Base-by-base conservation (phyloP, 2,888 invertebrate genomes). In the Dolomedes plantarius region DNA sequence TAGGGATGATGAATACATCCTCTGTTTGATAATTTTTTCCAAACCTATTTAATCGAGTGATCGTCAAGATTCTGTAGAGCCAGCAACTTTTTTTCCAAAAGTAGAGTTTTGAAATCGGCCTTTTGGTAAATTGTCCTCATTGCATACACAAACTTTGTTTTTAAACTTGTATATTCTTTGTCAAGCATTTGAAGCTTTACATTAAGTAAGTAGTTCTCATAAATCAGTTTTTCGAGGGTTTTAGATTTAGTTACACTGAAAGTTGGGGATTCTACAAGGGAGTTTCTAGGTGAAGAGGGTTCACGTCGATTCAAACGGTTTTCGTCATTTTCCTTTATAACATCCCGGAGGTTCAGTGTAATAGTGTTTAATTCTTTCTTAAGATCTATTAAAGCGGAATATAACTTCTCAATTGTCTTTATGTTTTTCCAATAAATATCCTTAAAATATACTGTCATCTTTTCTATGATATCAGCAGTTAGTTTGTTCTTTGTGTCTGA, bases 381-480 rank as follows among this genome's bases (percentile, higher is more conserved):
- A 13, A 65, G 28, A 9, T 36, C 50, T 46, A 29, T 27, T 1
- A 73, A 11, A 29, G 19, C 28, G 2, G 0, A 16, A 31, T 80
- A 46, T n/a, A 80, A 50, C 1, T 32, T 56, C 0, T 23, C 46
- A 23, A 46, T 27, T 0, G 46, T 65, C 50, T 80, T 64, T 3
- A 73, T 23, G n/a, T 73, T 80, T 19, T 80, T 80, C 72, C 73
- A 73, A 2, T 73, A 72, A 29, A 80, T 27, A n/a, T 80, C 73
- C 67, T 65, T 73, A n/a, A 72, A 80, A 19, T 73, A 80, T 3
- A 28, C 7, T 0, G 46, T 16, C 56, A 80, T 56, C 19, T 65
- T 67, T 6, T 67, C 67, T 27, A 39, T 13, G 0, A 11, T 2
- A n/a, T 64, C 41, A 19, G 62, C 36, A 3, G 65, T 16, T 5